Conservation (phyloP, 2,797 vertebrate genomes). For the Fistularia commersonii region DNA sequence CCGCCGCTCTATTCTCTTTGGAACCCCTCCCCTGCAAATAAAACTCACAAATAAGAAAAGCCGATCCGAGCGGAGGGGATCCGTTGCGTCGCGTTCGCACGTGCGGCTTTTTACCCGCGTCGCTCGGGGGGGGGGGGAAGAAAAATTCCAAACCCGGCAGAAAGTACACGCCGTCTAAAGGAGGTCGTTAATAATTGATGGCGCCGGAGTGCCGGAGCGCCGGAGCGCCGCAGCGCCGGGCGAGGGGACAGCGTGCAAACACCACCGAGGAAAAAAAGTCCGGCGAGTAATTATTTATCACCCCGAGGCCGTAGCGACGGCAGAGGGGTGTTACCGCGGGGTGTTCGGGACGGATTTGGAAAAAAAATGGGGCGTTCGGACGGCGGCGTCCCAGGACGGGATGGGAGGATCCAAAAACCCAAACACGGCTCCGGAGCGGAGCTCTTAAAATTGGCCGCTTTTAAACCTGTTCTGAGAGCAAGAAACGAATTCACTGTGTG, state of each 20-base stretch:
- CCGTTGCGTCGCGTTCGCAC: background rate
- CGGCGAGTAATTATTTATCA: constrained; percentile 75
- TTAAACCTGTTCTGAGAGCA: too few relatives aligned
- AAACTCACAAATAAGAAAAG: too few relatives aligned
- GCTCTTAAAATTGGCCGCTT: too few relatives aligned
- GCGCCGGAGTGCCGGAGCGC: constrained; percentile 42
- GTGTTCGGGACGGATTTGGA: too few relatives aligned
- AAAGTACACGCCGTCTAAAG: constrained; percentile 46
- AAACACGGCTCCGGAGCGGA: too few relatives aligned
- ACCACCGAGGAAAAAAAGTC: constrained; percentile 49
- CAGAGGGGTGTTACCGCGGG: constrained; percentile 33
- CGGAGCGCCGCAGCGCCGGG: constrained; percentile 48
- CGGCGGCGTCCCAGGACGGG: background rate
- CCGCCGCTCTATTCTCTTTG: background rate
- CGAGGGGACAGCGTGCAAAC: constrained; percentile 61
- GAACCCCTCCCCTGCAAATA: background rate
- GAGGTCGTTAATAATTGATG: constrained; percentile 70
- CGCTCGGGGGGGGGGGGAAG: too few relatives aligned
- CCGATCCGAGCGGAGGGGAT: too few relatives aligned
- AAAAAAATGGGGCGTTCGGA: too few relatives aligned
- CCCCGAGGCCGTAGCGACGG: constrained; percentile 34
- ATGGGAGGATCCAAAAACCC: too few relatives aligned
- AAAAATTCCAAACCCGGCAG: constrained; percentile 25
- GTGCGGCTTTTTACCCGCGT: background rate
- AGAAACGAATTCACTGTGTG: too few relatives aligned